A percentile compares a stretch with the other conserved stretches of the same genome.
Conservation (phyloP, 2,113 vertebrate species). For the Gobiocypris rarus region DNA sequence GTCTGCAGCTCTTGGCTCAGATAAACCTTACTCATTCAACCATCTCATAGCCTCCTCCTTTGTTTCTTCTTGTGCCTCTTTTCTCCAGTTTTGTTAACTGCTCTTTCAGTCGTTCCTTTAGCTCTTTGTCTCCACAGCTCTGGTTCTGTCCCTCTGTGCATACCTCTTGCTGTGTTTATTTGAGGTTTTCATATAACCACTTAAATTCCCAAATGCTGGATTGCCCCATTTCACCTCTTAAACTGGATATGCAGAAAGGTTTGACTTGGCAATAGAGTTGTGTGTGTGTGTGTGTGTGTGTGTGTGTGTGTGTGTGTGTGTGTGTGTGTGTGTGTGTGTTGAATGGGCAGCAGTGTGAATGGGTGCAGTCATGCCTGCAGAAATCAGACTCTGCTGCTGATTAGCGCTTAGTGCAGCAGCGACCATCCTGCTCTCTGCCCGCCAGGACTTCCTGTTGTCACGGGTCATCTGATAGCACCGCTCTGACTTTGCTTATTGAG, state of each 20-base stretch:
- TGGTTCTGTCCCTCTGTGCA: slow-evolving; percentile 39
- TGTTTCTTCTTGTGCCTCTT: slow-evolving; percentile 13
- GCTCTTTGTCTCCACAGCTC: slow-evolving; percentile 34
- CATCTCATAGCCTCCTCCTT: slow-evolving; percentile 12
- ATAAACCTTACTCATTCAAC: slow-evolving; percentile 30
- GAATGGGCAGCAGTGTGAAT: slow-evolving; percentile 75
- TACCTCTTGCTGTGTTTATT: slow-evolving; percentile 4
- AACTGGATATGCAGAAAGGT: slow-evolving; percentile 70
- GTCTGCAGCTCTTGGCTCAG: slow-evolving; percentile 37
- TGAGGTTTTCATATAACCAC: slow-evolving; percentile 41
- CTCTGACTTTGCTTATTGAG: slow-evolving; percentile 70
- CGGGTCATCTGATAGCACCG: slow-evolving; percentile 76
- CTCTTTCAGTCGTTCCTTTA: slow-evolving; percentile 18
- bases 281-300: not conserved
- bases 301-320: slow-evolving; percentile 13
- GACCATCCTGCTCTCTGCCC: slow-evolving; percentile 66
- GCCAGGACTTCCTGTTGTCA: slow-evolving; percentile 69
- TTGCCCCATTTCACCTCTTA: slow-evolving; percentile 64
- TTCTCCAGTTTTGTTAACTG: slow-evolving; percentile 42
- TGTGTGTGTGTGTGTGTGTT: slow-evolving; percentile 72
- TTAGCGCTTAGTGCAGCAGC: slow-evolving; percentile 69
- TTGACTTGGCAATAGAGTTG: slow-evolving; percentile 43
- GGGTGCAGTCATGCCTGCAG: slow-evolving; percentile 76
- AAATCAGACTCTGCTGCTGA: slow-evolving; percentile 70
- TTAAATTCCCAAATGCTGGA: slow-evolving; percentile 54